A percentile compares a stretch with the other conserved stretches of the same genome.
These are phyloP conservation scores for Mohoua ochrocephala DNA, from an alignment of 2,113 vertebrate species.

Conservation along the genomic window DNA sequence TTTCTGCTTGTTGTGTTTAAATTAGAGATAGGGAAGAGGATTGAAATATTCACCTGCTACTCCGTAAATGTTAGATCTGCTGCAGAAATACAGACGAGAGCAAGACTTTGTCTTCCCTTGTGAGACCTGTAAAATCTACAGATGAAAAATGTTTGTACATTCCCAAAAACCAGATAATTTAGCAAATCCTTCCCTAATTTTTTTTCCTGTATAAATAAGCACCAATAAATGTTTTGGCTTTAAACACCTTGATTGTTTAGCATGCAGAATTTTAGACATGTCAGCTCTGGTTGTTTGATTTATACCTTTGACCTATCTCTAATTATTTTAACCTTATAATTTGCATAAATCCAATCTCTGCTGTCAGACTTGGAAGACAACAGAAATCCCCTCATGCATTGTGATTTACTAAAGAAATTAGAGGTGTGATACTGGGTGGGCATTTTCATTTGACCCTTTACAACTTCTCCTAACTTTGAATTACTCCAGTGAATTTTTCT, in stretches of 20 bases:
- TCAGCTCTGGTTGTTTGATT: conserved; percentile 54
- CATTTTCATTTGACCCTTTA: conserved; percentile 36
- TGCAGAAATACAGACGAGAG: not conserved
- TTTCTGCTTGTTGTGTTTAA: not conserved
- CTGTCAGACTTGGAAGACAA: conserved; percentile 51
- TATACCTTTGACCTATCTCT: conserved; percentile 65
- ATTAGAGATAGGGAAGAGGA: not conserved
- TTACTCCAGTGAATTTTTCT: conserved; percentile 9
- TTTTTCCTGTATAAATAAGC: not conserved
- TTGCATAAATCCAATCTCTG: conserved; percentile 69
- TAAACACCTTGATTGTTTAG: conserved; percentile 20
- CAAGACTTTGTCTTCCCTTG: not conserved
- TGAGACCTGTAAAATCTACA: not conserved
- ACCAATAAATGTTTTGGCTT: not conserved
- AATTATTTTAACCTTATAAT: conserved; percentile 70
- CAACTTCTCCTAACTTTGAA: conserved; percentile 22
- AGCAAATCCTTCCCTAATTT: not conserved
- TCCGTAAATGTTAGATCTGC: not conserved
- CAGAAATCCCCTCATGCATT: conserved; percentile 34
- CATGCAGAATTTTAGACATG: conserved; percentile 50
- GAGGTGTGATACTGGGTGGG: conserved; percentile 22
- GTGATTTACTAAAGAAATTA: conserved; percentile 45
- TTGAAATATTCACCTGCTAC: not conserved
- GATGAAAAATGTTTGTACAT: not conserved
- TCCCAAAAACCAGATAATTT: not conserved